Base-by-base conservation (phyloP, 2,888 invertebrate species). In the Pammene aurita region DNA sequence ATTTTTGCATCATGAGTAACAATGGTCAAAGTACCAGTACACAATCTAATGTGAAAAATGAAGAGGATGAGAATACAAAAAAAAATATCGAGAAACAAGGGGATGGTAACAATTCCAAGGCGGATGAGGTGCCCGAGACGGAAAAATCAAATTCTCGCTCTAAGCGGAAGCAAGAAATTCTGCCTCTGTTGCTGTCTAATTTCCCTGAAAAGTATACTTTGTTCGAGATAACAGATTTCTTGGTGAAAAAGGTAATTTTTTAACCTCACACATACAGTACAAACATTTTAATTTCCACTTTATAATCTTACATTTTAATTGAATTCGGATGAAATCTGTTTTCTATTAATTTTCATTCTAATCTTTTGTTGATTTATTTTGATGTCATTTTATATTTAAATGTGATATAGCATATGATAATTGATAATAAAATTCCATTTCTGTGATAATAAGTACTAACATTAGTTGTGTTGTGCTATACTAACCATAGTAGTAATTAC, bases 181-280 rank as follows among this genome's bases (percentile, higher is more conserved):
- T 71, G 52, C 72, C 68, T 42, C 69, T 81, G 42, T 73, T 71
- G 0, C 74, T 80, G 5, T 75, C 77, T 2, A 80, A 80, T 52
- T 61, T 80, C 16, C 80, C 81, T 2, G 74, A 61, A 7, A 74
- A 70, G 38, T 80, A 77, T 78, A 75, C 68, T 35, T 76, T 74
- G 66, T 57, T 74, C 55, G 74, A 82, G 34, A 77, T 84, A 0
- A 78, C 77, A 64, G 75, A 80, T 50, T 82, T 75, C 67, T 76
- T 83, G 50, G 78, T 79, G 5, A 73, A 75, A 41, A 73, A 77
- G 77, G 84, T 83, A 60, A 42, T 50, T 54, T 69, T 18, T 57
- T 18, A 13, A 0, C n/a, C 7, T 7, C 13, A 26, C 13, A 34
- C 13, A 26, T 34, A 2, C 34, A 16, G 7, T 52, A 52, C 26